Percentiles rank a stretch among this genome's conserved stretches.
Evolutionary conservation across 1,140 invertebrate genomes (phyloP).

Genomic region (Melipona quadrifasciata): DNA sequence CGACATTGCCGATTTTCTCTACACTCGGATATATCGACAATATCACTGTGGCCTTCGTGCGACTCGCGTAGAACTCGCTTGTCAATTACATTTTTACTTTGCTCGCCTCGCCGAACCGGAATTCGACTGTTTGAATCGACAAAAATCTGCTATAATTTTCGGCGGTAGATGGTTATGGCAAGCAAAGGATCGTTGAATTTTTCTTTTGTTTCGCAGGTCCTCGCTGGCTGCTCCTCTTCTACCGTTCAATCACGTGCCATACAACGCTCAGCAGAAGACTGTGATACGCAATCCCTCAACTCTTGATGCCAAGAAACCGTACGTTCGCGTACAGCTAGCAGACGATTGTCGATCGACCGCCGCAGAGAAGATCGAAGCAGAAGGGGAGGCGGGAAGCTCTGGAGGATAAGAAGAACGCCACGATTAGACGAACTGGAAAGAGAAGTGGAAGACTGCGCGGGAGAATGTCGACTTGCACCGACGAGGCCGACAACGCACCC

Average conservation of each 20-base stretch:
- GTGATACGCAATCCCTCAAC: conserved; percentile 75
- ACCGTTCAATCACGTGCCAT: conserved; percentile 74
- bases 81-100: not conserved
- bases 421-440: conserved; percentile 53
- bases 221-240: conserved; percentile 19
- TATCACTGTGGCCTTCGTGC: not conserved
- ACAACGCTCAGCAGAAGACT: conserved; percentile 72
- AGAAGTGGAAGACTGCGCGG: conserved; percentile 61
- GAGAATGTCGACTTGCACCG: conserved; percentile 81
- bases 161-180: too few species aligned
- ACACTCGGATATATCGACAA: not conserved
- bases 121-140: too few species aligned
- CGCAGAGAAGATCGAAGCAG: conserved; percentile 25
- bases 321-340: conserved; percentile 68
- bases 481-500: conserved; percentile 78
- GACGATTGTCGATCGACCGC: conserved; percentile 44
- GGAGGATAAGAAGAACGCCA: conserved; percentile 30
- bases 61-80: not conserved
- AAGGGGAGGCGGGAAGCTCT: not conserved
- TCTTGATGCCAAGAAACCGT: conserved; percentile 49
- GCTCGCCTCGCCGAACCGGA: not conserved
- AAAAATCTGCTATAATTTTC: too few species aligned
- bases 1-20: not conserved
- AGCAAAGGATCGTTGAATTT: not conserved
- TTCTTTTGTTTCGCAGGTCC: conserved; percentile 41